Evolutionary conservation across 2,888 invertebrate genomes (phyloP).

Genomic region (Xanthostigma xanthostigma): DNA sequence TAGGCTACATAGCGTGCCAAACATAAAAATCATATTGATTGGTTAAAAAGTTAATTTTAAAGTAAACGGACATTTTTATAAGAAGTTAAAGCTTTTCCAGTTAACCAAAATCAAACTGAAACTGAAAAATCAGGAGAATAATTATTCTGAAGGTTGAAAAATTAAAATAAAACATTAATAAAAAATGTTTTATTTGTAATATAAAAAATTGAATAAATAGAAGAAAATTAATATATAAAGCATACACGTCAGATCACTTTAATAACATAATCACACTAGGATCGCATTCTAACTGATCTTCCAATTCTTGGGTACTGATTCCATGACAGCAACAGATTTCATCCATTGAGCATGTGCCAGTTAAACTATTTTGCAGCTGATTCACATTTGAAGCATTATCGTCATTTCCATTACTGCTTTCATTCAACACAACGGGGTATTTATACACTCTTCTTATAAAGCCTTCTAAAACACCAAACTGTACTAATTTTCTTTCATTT

Average conservation of each 20-base stretch:
- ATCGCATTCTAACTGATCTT: constrained; percentile 71
- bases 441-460: constrained; percentile 70
- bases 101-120: constrained; percentile 12
- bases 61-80: too few relatives aligned
- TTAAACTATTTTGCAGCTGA: constrained; percentile 49
- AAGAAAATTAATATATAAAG: too few relatives aligned
- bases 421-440: constrained; percentile 25
- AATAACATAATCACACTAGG: constrained; percentile 67
- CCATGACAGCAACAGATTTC: constrained; percentile 81
- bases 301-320: constrained; percentile 56
- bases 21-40: too few relatives aligned
- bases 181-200: not conserved
- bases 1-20: too few relatives aligned
- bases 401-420: constrained; percentile 22
- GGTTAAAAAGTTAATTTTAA: too few relatives aligned
- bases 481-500: constrained; percentile 67
- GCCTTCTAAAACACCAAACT: constrained; percentile 77
- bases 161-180: not conserved
- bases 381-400: constrained; percentile 5
- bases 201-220: too few relatives aligned
- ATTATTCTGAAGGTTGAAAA: not conserved
- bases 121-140: constrained; percentile 11
- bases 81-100: constrained; percentile 38
- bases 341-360: constrained; percentile 68
- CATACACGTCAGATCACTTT: constrained; percentile 36